These are phyloP conservation scores for Bos taurus DNA, from an alignment of 2,113 vertebrate species.

Conservation along the genomic window DNA sequence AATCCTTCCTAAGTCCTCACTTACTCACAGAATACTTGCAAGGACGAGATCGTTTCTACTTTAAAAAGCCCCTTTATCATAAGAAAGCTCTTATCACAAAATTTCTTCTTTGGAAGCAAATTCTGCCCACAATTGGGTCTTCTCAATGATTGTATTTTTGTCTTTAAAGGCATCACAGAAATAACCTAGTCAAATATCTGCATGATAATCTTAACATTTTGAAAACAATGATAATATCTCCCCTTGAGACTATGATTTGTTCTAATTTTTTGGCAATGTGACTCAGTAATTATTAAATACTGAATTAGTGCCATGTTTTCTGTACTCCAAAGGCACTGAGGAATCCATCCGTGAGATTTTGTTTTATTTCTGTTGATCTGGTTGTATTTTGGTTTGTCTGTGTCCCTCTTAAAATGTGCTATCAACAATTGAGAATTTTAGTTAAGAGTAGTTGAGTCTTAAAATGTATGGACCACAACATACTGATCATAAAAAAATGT, in stretches of 20 bases:
- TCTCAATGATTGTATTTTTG: neutral
- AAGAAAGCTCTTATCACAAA: neutral
- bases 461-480: neutral
- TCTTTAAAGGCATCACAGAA: neutral
- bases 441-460: neutral
- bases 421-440: neutral
- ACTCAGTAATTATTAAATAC: neutral
- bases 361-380: neutral
- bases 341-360: neutral
- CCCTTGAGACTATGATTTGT: neutral
- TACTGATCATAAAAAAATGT: neutral
- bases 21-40: neutral
- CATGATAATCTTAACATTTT: neutral
- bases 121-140: neutral
- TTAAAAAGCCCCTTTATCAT: neutral
- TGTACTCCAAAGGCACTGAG: neutral
- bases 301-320: neutral
- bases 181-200: neutral
- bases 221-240: neutral
- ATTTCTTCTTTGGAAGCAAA: neutral
- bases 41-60: neutral
- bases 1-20: neutral
- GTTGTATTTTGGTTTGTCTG: neutral
- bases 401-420: neutral
- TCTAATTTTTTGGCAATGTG: neutral